Base-by-base conservation (phyloP, 2,113 vertebrate genomes). In the human (Homo sapiens) region DNA sequence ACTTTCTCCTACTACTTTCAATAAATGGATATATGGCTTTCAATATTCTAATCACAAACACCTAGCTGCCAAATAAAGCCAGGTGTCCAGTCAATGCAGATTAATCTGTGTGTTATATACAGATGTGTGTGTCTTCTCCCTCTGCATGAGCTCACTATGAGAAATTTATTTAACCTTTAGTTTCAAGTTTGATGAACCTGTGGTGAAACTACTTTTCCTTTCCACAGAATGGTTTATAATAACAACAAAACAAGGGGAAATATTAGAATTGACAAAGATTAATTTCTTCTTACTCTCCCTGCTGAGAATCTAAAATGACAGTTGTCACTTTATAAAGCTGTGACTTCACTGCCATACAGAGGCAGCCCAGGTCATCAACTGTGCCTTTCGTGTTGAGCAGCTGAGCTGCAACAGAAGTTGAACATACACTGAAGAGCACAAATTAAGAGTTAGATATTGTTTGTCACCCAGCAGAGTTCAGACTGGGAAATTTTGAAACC, bases 161-260 rank as follows among this genome's bases (percentile, higher is more conserved):
- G 86, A 98, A 98, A 98, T 96, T 91, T 43, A 95, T 98, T 98
- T 98, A 98, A 98, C 90, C 93, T 98, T 98, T 98, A 98, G 55
- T 96, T 98, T 98, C 97, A 97, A 95, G 68, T 98, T 93, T 97
- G 94, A 98, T 95, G 93, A 94, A 97, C 80, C 89, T 96, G 91
- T 87, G 84, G 94, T 98, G 96, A 98, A 82, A 97, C 23, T 89
- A 66, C 80, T 97, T 97, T 97, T 97, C 90, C 73, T 84, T 95
- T 96, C 81, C 96, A 73, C 18, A 93, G 59, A 55, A 94, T 43
- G 84, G 66, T 97, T 98, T 97, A 97, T 96, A 97, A 90, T 96
- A 98, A 97, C 84, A 98, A 97, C 97, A 98, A 98, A 98, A 94
- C 66, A 92, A 96, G 82, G 72, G 57, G 70, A 98, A 98, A 97